phyloP scores from a whole-genome alignment of 2,113 vertebrate genomes.

The Scortum barcoo region DNA sequence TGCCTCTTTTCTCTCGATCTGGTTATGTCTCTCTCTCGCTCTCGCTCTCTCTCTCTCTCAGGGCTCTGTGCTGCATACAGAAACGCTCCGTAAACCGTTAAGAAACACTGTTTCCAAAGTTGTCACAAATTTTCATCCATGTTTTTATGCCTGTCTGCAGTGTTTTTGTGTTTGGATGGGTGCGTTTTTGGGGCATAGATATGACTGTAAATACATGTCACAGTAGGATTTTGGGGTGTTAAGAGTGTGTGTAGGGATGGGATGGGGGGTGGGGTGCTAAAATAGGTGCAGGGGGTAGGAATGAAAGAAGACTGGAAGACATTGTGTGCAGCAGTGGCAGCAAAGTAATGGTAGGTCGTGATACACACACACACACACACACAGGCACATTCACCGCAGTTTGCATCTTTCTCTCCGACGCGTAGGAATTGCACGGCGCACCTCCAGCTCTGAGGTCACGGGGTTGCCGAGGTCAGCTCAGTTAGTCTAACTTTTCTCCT shows the following conservation, averaged over 20 bases:
- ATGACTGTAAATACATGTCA: slow-evolving; percentile 32
- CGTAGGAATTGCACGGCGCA: slow-evolving; percentile 58
- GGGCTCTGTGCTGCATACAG: slow-evolving; percentile 32
- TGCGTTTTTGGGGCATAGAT: slow-evolving; percentile 23
- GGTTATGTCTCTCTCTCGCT: slow-evolving; percentile 21
- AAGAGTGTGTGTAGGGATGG: slow-evolving; percentile 14
- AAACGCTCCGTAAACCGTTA: slow-evolving; percentile 32
- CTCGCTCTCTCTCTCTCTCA: slow-evolving; percentile 27
- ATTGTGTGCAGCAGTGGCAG: slow-evolving; percentile 31
- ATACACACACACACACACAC: neutral
- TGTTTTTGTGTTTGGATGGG: slow-evolving; percentile 42
- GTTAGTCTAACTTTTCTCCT: slow-evolving; percentile 54
- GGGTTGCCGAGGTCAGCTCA: slow-evolving; percentile 49
- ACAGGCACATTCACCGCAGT: slow-evolving; percentile 29
- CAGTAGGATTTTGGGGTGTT: slow-evolving; percentile 22
- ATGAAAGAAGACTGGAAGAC: slow-evolving; percentile 29
- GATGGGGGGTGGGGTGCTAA: too few species aligned
- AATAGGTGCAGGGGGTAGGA: slow-evolving; percentile 28
- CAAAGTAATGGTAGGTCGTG: slow-evolving; percentile 35
- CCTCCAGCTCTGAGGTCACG: slow-evolving; percentile 48
- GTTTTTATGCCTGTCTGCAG: slow-evolving; percentile 20
- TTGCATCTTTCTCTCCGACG: slow-evolving; percentile 43
- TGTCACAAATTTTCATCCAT: slow-evolving; percentile 18
- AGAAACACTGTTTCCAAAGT: slow-evolving; percentile 5
- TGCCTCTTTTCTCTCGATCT: slow-evolving; percentile 54